A percentile compares a stretch with the other conserved stretches of the same genome.
These are phyloP conservation scores for Babylonia areolata DNA, from an alignment of 1,140 invertebrate species.

Conservation along the genomic window DNA sequence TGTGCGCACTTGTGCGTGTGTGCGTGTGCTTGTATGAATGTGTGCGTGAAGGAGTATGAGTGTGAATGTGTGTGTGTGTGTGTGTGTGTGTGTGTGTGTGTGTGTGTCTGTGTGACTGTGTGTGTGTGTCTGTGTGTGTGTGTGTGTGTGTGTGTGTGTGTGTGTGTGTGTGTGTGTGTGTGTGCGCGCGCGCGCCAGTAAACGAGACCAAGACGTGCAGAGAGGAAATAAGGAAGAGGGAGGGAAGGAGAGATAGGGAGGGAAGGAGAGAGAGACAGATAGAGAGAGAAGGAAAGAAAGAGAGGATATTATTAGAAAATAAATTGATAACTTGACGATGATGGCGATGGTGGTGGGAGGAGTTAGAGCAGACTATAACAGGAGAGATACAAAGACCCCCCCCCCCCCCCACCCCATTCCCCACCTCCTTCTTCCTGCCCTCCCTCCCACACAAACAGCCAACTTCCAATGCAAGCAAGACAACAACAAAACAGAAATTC, in stretches of 20 bases:
- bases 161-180: background rate
- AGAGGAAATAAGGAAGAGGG: background rate
- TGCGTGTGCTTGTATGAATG: no score
- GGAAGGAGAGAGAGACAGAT: slow-evolving; percentile 16
- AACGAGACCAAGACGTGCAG: background rate
- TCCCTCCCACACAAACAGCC: background rate
- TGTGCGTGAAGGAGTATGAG: no score
- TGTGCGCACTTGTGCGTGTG: background rate
- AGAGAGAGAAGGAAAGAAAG: background rate
- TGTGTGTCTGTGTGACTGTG: background rate
- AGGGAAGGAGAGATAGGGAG: slow-evolving; percentile 15
- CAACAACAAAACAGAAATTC: background rate
- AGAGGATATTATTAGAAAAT: no score
- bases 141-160: background rate
- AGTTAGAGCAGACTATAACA: no score
- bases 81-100: background rate
- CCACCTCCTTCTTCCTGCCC: no score
- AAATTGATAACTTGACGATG: no score
- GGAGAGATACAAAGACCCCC: no score
- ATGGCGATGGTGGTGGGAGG: no score
- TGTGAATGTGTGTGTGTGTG: background rate
- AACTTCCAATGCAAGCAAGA: background rate
- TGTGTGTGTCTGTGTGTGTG: background rate
- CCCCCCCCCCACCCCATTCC: no score
- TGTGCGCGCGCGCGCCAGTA: background rate